phyloP scores from a whole-genome alignment of 1,140 invertebrate species.

The Dufourea novaeangliae region DNA sequence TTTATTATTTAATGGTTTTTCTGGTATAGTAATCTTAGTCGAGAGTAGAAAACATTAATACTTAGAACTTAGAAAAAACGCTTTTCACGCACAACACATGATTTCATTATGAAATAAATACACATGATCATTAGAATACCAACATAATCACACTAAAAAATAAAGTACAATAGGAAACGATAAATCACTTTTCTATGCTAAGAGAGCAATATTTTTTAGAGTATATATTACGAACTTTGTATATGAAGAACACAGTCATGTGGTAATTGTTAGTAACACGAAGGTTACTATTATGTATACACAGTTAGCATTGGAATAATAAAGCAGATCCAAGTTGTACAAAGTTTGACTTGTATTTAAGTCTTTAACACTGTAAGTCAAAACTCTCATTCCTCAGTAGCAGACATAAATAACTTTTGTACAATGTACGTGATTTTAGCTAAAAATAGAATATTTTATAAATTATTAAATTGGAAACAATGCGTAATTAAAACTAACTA shows the following conservation, averaged over 20 bases:
- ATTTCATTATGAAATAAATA: neutral
- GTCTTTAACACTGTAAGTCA: conserved; percentile 8
- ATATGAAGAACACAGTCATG: conserved; percentile 33
- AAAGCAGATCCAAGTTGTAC: neutral
- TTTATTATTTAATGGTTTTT: neutral
- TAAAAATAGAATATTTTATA: conserved; percentile 37
- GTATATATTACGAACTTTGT: conserved; percentile 1
- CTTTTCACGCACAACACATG: neutral
- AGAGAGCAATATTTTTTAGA: conserved; percentile 17
- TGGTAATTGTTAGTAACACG: neutral
- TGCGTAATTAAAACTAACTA: neutral
- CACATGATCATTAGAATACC: neutral
- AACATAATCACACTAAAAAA: neutral
- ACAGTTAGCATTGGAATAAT: neutral
- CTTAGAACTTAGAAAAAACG: conserved; percentile 1
- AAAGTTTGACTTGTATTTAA: neutral
- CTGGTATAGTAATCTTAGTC: neutral
- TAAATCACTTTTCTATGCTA: neutral
- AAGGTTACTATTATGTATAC: neutral
- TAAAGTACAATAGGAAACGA: conserved; percentile 20
- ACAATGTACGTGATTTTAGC: conserved; percentile 51
- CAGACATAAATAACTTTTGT: conserved; percentile 62
- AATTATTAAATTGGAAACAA: conserved; percentile 7
- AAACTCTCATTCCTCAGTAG: conserved; percentile 57
- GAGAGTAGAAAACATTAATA: conserved; percentile 13